These are phyloP conservation scores for Lysandra bellargus DNA, from an alignment of 2,888 invertebrate species.

Conservation along the genomic window DNA sequence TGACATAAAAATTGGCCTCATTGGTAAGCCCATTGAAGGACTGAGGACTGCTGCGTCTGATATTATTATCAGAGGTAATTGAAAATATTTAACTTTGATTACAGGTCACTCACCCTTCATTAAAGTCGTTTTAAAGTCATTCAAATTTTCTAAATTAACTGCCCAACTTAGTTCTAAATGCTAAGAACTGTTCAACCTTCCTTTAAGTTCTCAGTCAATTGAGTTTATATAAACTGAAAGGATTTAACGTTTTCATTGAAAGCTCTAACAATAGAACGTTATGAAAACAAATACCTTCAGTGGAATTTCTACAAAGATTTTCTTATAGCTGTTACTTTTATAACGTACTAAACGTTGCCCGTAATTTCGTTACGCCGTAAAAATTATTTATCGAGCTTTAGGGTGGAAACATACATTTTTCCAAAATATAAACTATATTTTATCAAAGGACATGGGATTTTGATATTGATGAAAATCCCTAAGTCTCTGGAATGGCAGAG, in stretches of 20 bases:
- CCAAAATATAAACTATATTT: too few relatives aligned
- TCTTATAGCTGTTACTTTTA: not conserved
- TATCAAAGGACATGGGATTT: too few relatives aligned
- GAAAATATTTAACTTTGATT: not conserved
- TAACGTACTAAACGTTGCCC: not conserved
- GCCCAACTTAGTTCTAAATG: not conserved
- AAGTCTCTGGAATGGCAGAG: too few relatives aligned
- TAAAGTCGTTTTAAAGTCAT: not conserved
- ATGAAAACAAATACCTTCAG: constrained; percentile 12
- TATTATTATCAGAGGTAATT: not conserved
- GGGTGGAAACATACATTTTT: too few relatives aligned
- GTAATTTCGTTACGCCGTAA: not conserved
- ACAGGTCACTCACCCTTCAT: not conserved
- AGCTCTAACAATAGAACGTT: not conserved
- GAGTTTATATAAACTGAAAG: constrained; percentile 3
- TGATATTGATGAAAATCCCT: too few relatives aligned
- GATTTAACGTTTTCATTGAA: constrained; percentile 8
- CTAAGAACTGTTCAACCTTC: not conserved
- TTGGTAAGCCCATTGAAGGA: too few relatives aligned
- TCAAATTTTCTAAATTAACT: not conserved
- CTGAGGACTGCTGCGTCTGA: too few relatives aligned
- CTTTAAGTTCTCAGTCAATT: not conserved
- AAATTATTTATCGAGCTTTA: not conserved
- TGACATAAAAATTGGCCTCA: too few relatives aligned
- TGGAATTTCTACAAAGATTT: not conserved